Evolutionary conservation across 2,888 invertebrate genomes (phyloP).

Genomic region (Dysmachus trigonus): DNA sequence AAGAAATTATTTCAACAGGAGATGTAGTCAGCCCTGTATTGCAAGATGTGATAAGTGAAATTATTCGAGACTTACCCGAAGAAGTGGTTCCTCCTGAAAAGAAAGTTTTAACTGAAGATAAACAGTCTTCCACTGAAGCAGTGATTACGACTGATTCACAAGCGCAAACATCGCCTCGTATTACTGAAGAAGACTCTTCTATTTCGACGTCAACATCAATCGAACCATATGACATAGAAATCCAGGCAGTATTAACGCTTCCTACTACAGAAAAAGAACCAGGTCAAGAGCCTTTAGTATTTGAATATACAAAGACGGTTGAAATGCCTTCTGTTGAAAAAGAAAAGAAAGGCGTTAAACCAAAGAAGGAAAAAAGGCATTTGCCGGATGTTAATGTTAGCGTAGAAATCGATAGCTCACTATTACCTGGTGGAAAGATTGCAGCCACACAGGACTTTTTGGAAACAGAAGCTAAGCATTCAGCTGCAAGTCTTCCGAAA

Average conservation of each 20-base stretch:
- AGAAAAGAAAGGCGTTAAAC: constrained; percentile 43
- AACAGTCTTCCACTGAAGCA: constrained; percentile 54
- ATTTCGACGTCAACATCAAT: constrained; percentile 55
- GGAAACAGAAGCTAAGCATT: constrained; percentile 47
- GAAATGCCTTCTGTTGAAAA: constrained; percentile 57
- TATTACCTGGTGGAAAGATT: constrained; percentile 52
- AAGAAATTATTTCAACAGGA: constrained; percentile 53
- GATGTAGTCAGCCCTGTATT: constrained; percentile 61
- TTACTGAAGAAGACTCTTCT: constrained; percentile 52
- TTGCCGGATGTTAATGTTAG: constrained; percentile 60
- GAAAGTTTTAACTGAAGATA: constrained; percentile 52
- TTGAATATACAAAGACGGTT: constrained; percentile 59
- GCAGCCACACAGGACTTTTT: constrained; percentile 41
- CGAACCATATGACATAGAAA: constrained; percentile 62
- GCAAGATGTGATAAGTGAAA: constrained; percentile 58
- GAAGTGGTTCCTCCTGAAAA: constrained; percentile 12
- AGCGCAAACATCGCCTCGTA: constrained; percentile 59
- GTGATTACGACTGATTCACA: constrained; percentile 54
- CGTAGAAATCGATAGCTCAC: constrained; percentile 56
- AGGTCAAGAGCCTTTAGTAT: constrained; percentile 55
- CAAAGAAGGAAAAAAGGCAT: constrained; percentile 43
- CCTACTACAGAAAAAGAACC: constrained; percentile 66
- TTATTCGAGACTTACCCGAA: constrained; percentile 57
- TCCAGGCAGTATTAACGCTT: constrained; percentile 71
- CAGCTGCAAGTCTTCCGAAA: background rate